Conservation (phyloP, 2,888 invertebrate species). For the Gnatocerus cornutus region DNA sequence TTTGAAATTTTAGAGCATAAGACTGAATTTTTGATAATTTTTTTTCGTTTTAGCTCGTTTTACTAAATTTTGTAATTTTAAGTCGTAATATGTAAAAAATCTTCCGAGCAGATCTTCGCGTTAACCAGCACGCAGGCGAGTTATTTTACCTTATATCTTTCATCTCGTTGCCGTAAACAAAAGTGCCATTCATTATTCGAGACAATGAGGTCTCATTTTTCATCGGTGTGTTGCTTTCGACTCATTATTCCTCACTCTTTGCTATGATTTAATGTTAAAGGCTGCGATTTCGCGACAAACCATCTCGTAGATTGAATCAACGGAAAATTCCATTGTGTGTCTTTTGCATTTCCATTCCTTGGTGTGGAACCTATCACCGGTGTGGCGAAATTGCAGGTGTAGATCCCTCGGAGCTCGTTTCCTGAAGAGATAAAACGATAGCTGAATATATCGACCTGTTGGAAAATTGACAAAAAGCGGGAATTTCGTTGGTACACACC, state of each 20-base stretch:
- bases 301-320: slow-evolving; percentile 38
- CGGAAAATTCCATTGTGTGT: slow-evolving; percentile 32
- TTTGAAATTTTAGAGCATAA: too few species aligned
- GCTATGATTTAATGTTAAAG: slow-evolving; percentile 22
- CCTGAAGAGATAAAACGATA: slow-evolving; percentile 38
- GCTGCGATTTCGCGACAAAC: slow-evolving; percentile 7
- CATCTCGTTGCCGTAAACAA: slow-evolving; percentile 25
- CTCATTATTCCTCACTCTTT: slow-evolving; percentile 17
- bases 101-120: background rate
- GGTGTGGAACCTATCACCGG: slow-evolving; percentile 32
- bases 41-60: too few species aligned
- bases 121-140: background rate
- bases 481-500: slow-evolving; percentile 11
- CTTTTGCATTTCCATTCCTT: slow-evolving; percentile 30
- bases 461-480: slow-evolving; percentile 32
- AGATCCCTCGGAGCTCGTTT: slow-evolving; percentile 35
- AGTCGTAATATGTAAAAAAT: too few species aligned
- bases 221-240: slow-evolving; percentile 28
- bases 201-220: slow-evolving; percentile 33
- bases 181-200: slow-evolving; percentile 26
- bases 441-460: slow-evolving; percentile 34
- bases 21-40: too few species aligned
- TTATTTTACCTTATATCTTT: slow-evolving; percentile 20
- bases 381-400: slow-evolving; percentile 37
- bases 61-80: too few species aligned